Base-by-base conservation (phyloP, 2,888 invertebrate species). In the Erpobdella octoculata region DNA sequence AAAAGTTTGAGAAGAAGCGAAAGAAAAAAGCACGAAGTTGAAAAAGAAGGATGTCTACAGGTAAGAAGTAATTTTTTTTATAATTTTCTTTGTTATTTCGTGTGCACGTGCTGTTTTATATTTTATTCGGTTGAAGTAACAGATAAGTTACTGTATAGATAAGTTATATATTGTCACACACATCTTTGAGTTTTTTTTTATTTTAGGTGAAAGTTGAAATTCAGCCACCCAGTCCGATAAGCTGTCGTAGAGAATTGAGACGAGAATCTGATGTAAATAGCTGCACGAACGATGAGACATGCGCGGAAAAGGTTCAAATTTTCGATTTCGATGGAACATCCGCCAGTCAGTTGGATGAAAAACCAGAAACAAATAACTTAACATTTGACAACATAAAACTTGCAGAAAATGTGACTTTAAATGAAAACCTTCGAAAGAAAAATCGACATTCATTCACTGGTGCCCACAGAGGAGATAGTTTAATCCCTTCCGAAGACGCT, bases 181-280 rank as follows among this genome's bases (percentile, higher is more conserved):
- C n/a, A n/a, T n/a, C n/a, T n/a, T n/a, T n/a, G n/a, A n/a, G n/a
- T n/a, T 3, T 6, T n/a, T 21, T 8, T 15, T 53, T n/a, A 31
- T 62, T n/a, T 62, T 33, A 67, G 67, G 67, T 67, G 36, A 67
- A 37, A 37, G 41, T 67, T 37, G 67, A 67, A 67, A 46, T 67
- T 15, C 67, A 67, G 67, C 67, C 67, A 21, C 67, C 67, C 8
- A 67, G 67, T 28, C 67, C 67, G 5, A 28, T 53, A 28, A 28
- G 21, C 21, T 53, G 53, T 53, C 53, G 53, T 8, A 53, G 53
- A 53, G 53, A 53, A 53, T 3, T 25, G 5, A 21, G n/a, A 25
- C 53, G 53, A 12, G 53, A 53, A 25, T 53, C 53, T n/a, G 53
- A 9, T n/a, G 53, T 25, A 1, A 6, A 53, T 25, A 25, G 21